Evolutionary conservation across 2,888 invertebrate genomes (phyloP), one percentile per base, ranked within the genome.

Genomic region (Apamea epomidion): DNA sequence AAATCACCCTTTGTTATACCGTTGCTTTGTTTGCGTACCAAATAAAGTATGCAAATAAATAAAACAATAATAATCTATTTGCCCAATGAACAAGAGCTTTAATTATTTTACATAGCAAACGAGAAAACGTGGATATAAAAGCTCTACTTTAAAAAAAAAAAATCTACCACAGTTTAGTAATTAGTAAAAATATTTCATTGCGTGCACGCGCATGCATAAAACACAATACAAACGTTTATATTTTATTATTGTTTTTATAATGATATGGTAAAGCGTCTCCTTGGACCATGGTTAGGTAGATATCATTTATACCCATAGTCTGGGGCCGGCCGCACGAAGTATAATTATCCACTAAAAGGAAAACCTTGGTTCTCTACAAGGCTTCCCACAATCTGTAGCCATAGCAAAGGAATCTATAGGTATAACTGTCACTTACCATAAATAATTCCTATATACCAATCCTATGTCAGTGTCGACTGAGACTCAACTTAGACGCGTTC

Each of bases 1-100:
- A 81, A 74, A 83, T 83, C 86, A 83, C 74, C 83, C 70, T 73
- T 83, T 83, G 83, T 86, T 86, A 25, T 42, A 68, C 58, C 37
- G 45, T 71, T 71, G 74, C 86, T 74, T 86, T 86, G 74, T 85
- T 86, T 67, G 45, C 25, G 16, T 74, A 21, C 65, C 65, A 65
- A 86, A 86, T 51, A 70, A 85, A 82, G 64, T 74, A 70, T 45
- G 16, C 29, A 74, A 80, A 74, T 51, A 16, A 65, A 74, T 67
- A 60, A 73, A 48, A 73, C 60, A 62, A 82, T 68, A 80, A 80
- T 84, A 67, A 67, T 82, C 18, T 60, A 42, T 58, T 65, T 54
- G 32, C 4, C 10, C 51, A 37, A 67, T 62, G 12, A 67, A 71
- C 29, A 32, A 84, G 80, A 21, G 32, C 48, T 82, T 32, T 42